A percentile compares a stretch with the other conserved stretches of the same genome.
These are phyloP conservation scores for Sitodiplosis mosellana DNA, from an alignment of 1,140 invertebrate genomes.

Conservation along the genomic window DNA sequence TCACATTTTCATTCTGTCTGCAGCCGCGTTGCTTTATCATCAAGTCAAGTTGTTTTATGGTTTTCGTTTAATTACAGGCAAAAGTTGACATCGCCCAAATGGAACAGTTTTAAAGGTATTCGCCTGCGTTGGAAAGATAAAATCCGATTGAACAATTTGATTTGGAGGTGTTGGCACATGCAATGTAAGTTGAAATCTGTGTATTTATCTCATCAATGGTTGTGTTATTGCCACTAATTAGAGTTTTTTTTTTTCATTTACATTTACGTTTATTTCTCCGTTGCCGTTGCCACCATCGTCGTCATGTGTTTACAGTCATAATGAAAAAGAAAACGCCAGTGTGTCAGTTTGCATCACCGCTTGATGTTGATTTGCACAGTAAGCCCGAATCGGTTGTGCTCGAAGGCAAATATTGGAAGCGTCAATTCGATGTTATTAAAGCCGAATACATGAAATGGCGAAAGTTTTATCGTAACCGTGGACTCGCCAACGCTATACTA, in stretches of 20 bases:
- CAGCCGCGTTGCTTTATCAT: not conserved
- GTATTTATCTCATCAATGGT: too few relatives aligned
- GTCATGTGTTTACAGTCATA: constrained; percentile 48
- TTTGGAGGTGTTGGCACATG: constrained; percentile 99
- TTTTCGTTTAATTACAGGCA: constrained; percentile 52
- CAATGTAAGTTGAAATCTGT: constrained; percentile 64
- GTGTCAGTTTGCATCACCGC: constrained; percentile 87
- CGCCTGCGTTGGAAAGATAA: constrained; percentile 94
- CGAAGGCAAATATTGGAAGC: constrained; percentile 98
- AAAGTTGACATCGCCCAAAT: constrained; percentile 96
- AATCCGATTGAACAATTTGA: constrained; percentile 97
- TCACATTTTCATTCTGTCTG: too few relatives aligned
- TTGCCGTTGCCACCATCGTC: not conserved
- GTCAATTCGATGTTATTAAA: constrained; percentile 86
- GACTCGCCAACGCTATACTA: constrained; percentile 45
- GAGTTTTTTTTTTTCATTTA: constrained; percentile 7
- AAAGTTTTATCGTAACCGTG: constrained; percentile 75
- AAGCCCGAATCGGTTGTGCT: constrained; percentile 91
- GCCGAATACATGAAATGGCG: constrained; percentile 99
- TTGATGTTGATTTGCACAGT: constrained; percentile 86
- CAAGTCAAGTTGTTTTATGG: not conserved
- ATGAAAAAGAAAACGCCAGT: constrained; percentile 74
- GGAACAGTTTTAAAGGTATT: constrained; percentile 98
- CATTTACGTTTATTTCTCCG: not conserved
- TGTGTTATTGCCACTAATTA: not conserved